phyloP scores from a whole-genome alignment of 1,140 invertebrate genomes.

The Ips nitidus region DNA sequence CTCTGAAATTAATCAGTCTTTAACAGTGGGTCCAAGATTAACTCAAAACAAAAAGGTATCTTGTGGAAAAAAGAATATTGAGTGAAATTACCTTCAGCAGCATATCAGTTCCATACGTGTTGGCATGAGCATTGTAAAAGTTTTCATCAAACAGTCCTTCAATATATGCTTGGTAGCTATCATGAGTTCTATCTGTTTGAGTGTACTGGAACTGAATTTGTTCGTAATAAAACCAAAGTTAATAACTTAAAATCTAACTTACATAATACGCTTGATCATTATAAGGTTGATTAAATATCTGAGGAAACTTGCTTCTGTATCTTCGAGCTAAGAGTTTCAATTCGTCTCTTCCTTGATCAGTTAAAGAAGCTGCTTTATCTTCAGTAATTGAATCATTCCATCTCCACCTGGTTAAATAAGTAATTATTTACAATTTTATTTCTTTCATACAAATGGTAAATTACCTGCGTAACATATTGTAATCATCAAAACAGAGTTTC shows the following conservation, averaged over 20 bases:
- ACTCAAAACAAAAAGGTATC: too few relatives aligned
- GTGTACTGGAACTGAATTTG: slow-evolving; percentile 62
- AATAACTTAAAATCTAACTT: slow-evolving; percentile 30
- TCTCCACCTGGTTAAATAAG: slow-evolving; percentile 53
- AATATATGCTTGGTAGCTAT: slow-evolving; percentile 67
- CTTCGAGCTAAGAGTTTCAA: slow-evolving; percentile 61
- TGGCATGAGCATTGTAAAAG: slow-evolving; percentile 48
- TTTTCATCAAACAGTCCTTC: slow-evolving; percentile 65
- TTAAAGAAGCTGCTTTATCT: slow-evolving; percentile 59
- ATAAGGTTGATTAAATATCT: slow-evolving; percentile 53
- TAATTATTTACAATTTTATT: background rate
- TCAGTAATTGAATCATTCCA: slow-evolving; percentile 61
- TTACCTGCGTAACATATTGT: slow-evolving; percentile 56
- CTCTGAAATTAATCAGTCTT: background rate
- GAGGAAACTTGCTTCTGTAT: slow-evolving; percentile 61
- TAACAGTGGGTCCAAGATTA: background rate
- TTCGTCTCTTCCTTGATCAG: slow-evolving; percentile 61
- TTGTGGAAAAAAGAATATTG: background rate
- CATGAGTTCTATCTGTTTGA: slow-evolving; percentile 63
- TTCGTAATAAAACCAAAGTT: background rate
- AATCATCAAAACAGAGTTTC: slow-evolving; percentile 60
- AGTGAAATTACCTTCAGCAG: slow-evolving; percentile 30
- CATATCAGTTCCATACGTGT: slow-evolving; percentile 39
- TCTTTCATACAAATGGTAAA: background rate
- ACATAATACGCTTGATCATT: slow-evolving; percentile 50